Base-by-base conservation (phyloP, 2,888 invertebrate genomes). In the Drosophila prolongata region DNA sequence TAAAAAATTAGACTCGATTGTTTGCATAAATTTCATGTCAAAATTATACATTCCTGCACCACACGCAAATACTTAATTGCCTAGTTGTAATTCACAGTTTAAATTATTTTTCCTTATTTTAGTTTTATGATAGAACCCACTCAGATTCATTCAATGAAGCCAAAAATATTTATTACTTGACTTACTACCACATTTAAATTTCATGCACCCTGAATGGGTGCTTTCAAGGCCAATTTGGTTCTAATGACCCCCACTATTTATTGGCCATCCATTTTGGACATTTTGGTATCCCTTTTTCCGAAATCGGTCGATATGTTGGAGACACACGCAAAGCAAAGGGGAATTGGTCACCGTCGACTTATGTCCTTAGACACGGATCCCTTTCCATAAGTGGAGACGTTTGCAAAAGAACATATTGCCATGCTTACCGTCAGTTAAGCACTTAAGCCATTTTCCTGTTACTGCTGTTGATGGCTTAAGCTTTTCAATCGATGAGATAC, bases 391-490 rank as follows among this genome's bases (percentile, higher is more conserved):
- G 37, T 27, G 37, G 27, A n/a, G 11, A 14, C 37, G 24, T 52
- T 57, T 50, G 37, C 35, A 24, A 35, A 19, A 37, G 27, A 52
- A 14, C 52, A 27, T 57, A 52, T 52, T 52, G 37, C 53, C 57
- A 16, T 57, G 57, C 44, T n/a, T 46, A 46, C 27, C n/a, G 27
- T 46, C 44, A 24, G n/a, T 57, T 57, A 57, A 38, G 57, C 52
- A 52, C 27, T 57, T 52, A 52, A 57, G 37, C 52, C 52, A 57
- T 57, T 38, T 57, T 52, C 10, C 37, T 52, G 37, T 13, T 37
- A 52, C 24, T 14, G 24, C 37, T 27, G 37, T n/a, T 10, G 34
- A 19, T 16, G 55, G 30, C 34, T 56, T 56, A 11, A 24, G 34
- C 19, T 35, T 49, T 13, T 24, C 14, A 58, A 54, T 58, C 38